phyloP scores from a whole-genome alignment of 2,888 invertebrate genomes.

The Crepidodera aurea region DNA sequence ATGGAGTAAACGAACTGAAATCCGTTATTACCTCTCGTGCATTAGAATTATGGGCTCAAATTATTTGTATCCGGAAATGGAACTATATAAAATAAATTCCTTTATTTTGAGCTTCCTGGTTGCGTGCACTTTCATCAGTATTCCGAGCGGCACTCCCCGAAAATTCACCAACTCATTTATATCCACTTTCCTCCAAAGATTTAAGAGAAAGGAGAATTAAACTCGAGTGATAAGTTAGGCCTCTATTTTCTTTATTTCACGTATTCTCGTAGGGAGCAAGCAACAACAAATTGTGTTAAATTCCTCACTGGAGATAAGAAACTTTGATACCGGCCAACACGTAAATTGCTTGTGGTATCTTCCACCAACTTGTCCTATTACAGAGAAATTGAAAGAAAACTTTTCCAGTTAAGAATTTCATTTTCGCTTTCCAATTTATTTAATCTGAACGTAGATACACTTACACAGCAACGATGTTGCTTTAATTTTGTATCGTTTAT shows the following conservation, averaged over 20 bases:
- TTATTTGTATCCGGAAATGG: background rate
- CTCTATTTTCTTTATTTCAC: constrained; percentile 16
- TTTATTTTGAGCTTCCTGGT: background rate
- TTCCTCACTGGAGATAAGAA: constrained; percentile 26
- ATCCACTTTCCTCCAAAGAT: constrained; percentile 8
- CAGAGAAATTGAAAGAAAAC: constrained; percentile 40
- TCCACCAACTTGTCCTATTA: constrained; percentile 41
- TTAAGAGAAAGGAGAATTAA: constrained; percentile 1
- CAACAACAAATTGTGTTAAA: constrained; percentile 35
- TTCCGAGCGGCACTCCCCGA: background rate
- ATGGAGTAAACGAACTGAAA: no score
- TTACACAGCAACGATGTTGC: background rate
- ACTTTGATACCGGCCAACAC: constrained; percentile 30
- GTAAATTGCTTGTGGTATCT: constrained; percentile 40
- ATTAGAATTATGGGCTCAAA: no score
- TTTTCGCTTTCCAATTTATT: constrained; percentile 15
- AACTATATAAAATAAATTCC: background rate
- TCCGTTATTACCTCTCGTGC: no score
- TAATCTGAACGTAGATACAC: constrained; percentile 4
- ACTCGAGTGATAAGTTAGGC: constrained; percentile 13
- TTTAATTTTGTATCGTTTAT: no score
- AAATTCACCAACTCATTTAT: constrained; percentile 12
- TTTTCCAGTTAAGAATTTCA: constrained; percentile 28
- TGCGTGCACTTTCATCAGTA: constrained; percentile 4
- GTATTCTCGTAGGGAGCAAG: background rate